phyloP scores from a whole-genome alignment of 2,113 vertebrate genomes.

The Gnathonemus echidnorhynchus region DNA sequence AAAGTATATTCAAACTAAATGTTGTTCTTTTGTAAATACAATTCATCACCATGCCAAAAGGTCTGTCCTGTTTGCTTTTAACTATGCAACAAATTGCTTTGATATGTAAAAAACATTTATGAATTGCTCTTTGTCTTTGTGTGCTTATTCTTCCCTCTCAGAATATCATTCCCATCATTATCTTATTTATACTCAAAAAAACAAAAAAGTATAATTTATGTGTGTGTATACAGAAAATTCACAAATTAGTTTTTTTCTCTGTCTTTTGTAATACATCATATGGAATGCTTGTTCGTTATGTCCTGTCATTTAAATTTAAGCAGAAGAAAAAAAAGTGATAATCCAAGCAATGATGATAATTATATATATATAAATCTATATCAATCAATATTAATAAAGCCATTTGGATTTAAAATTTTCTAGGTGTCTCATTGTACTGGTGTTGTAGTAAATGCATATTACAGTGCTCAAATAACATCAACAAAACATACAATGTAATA shows the following conservation, averaged over 20 bases:
- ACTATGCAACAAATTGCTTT: slow-evolving; percentile 67
- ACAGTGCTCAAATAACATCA: not conserved
- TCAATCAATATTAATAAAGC: slow-evolving; percentile 59
- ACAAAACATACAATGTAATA: not conserved
- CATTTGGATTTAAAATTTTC: slow-evolving; percentile 65
- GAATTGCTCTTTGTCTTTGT: slow-evolving; percentile 34
- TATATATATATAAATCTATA: slow-evolving; percentile 50
- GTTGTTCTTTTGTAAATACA: slow-evolving; percentile 32
- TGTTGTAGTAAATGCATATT: not conserved
- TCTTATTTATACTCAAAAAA: slow-evolving; percentile 45
- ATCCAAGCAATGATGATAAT: slow-evolving; percentile 63
- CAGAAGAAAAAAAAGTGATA: slow-evolving; percentile 60
- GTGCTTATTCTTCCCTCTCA: slow-evolving; percentile 40
- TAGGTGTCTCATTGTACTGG: slow-evolving; percentile 28
- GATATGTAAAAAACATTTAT: slow-evolving; percentile 36
- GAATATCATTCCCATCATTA: slow-evolving; percentile 31
- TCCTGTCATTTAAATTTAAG: slow-evolving; percentile 66
- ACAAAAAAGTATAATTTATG: slow-evolving; percentile 36
- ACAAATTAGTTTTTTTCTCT: slow-evolving; percentile 52
- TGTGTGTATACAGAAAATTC: slow-evolving; percentile 28
- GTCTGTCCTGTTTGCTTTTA: slow-evolving; percentile 61
- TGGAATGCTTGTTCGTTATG: slow-evolving; percentile 72
- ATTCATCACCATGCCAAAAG: slow-evolving; percentile 39
- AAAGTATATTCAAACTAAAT: slow-evolving; percentile 10
- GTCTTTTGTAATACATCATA: slow-evolving; percentile 68